Evolutionary conservation across 2,888 invertebrate genomes (phyloP).

Genomic region (Clivina fossor): DNA sequence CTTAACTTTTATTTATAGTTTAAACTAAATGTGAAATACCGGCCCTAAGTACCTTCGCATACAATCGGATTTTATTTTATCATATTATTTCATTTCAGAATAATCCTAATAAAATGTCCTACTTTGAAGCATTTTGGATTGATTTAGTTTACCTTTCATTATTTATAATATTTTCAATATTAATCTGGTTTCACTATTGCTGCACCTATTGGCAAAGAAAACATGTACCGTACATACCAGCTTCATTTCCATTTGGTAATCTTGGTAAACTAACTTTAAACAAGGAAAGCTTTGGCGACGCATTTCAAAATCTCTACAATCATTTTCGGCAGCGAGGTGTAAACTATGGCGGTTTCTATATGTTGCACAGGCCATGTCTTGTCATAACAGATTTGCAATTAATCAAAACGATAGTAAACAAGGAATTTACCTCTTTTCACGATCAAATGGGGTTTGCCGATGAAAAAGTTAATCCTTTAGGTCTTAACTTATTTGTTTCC

Average conservation of each 20-base stretch:
- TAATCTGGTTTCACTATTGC: conserved; percentile 3
- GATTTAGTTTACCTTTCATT: too few species aligned
- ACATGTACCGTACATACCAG: conserved; percentile 36
- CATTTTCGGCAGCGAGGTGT: conserved; percentile 37
- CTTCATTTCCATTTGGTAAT: conserved; percentile 44
- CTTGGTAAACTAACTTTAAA: conserved; percentile 15
- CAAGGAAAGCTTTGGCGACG: conserved; percentile 29
- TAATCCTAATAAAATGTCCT: too few species aligned
- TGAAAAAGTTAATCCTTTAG: conserved; percentile 59
- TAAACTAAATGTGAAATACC: too few species aligned
- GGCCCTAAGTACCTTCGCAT: too few species aligned
- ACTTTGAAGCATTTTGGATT: too few species aligned
- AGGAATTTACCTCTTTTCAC: conserved; percentile 63
- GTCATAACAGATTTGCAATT: conserved; percentile 42
- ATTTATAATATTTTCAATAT: too few species aligned
- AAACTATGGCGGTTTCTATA: conserved; percentile 41
- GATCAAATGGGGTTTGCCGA: conserved; percentile 63
- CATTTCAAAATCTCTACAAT: conserved; percentile 34
- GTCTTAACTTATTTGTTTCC: conserved; percentile 59
- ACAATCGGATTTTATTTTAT: too few species aligned
- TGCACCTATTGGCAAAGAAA: conserved; percentile 38
- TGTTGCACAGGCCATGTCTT: conserved; percentile 36
- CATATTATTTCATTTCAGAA: too few species aligned
- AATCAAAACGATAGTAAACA: conserved; percentile 54
- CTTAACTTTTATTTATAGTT: too few species aligned